Conservation (phyloP, 2,113 vertebrate genomes). For the Haliaeetus leucogaster region DNA sequence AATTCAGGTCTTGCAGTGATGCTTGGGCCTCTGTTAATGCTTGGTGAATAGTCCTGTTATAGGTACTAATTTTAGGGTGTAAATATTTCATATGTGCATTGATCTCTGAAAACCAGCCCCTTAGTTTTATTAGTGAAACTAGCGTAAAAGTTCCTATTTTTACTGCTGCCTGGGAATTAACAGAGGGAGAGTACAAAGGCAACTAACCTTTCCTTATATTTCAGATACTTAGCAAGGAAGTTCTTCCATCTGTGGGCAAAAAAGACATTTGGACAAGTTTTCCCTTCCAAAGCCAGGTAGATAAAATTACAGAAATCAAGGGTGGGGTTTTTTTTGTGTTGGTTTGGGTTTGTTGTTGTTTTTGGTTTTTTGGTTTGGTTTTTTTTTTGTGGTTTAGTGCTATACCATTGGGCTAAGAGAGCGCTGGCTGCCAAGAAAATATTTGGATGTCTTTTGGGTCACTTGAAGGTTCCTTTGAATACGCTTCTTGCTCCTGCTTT, state of each 20-base stretch:
- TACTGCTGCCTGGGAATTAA: background rate
- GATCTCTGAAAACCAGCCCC: background rate
- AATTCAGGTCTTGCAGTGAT: background rate
- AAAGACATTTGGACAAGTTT: slow-evolving; percentile 84
- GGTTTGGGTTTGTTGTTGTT: background rate
- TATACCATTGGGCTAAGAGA: background rate
- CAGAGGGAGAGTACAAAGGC: background rate
- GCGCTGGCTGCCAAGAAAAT: background rate
- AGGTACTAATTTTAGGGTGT: background rate
- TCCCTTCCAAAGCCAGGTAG: slow-evolving; percentile 85
- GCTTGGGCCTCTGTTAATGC: background rate
- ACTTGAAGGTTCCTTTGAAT: background rate
- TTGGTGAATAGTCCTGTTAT: background rate
- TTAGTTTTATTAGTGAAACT: background rate
- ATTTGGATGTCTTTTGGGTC: background rate
- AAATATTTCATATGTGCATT: background rate
- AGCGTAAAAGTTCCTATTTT: background rate
- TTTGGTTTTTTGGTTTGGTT: too few relatives aligned
- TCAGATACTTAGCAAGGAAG: slow-evolving; percentile 85
- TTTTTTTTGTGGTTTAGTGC: background rate
- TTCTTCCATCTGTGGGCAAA: slow-evolving; percentile 87
- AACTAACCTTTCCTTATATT: slow-evolving; percentile 20
- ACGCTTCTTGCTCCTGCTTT: background rate
- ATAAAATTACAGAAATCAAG: background rate
- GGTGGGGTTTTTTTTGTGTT: too few relatives aligned